Evolutionary conservation across 35 echinoderm and acorn worm genomes (phyloP), one percentile per base, ranked within the genome.

Genomic region (Apostichopus parvimensis): DNA sequence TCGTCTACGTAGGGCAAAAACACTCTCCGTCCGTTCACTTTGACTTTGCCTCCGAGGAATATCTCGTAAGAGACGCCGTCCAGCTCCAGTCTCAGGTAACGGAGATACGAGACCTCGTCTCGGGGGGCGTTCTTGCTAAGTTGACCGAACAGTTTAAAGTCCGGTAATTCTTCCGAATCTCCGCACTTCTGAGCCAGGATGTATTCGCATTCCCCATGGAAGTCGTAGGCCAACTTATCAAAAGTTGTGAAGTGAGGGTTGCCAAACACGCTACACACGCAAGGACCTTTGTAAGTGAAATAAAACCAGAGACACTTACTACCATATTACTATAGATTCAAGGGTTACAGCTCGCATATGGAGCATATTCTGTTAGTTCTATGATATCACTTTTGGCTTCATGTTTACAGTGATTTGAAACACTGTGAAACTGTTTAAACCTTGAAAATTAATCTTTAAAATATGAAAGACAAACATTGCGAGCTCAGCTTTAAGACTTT

Each of bases 181-280:
- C 56, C 54, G 54, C 87, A 90, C 24, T 79, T 87, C 20, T 87
- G 57, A 65, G 59, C 84, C 23, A 87, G 84, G 9, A 91, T 22
- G 55, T 91, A 91, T 21, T 77, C 23, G 13, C 90, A 91, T 5
- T 80, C 90, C n/a, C 90, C 90, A 0, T 79, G 73, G 23, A 57
- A 91, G 53, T 91, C 77, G 18, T 80, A 91, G 75, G 5, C 8
- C 17, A 58, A 45, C 23, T 79, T 73, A 6, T 91, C 90, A 80
- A 91, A 91, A 54, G 77, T 91, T 28, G 26, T 11, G 77, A 58
- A 91, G 26, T 91, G 90, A 18, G 77, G 90, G 54, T 91, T 77
- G 6, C 90, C 90, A 55, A 23, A 91, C 24, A 91, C 77, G 4
- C 10, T 23, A 56, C 90, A 91, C 23, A 22, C 89, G 4, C 89